Evolutionary conservation across 2,113 vertebrate genomes (phyloP).

Genomic region (Hassar affinis): DNA sequence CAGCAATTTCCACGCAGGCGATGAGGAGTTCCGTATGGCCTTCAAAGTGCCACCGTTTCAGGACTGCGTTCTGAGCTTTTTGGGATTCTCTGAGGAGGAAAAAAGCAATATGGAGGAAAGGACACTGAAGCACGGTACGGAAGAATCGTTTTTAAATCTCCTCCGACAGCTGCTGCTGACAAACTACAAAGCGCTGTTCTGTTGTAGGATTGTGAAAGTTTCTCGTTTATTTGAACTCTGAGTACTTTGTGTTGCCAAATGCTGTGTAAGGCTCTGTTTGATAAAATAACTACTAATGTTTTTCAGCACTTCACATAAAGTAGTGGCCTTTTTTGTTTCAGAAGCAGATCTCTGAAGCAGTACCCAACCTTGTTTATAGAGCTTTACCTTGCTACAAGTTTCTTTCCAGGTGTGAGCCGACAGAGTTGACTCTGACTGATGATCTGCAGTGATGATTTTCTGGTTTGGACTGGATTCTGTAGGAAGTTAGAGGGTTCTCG

Average conservation of each 20-base stretch:
- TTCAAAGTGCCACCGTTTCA: constrained; percentile 97
- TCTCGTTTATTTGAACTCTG: not conserved
- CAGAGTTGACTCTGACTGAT: not conserved
- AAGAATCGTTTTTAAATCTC: not conserved
- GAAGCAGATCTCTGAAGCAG: constrained; percentile 11
- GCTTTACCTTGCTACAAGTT: not conserved
- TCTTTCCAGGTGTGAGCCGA: not conserved
- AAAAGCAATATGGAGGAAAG: constrained; percentile 95
- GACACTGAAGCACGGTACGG: constrained; percentile 91
- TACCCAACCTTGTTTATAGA: not conserved
- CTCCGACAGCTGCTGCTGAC: not conserved
- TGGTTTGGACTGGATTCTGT: not conserved
- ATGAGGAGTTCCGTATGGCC: constrained; percentile 84
- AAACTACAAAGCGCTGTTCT: not conserved
- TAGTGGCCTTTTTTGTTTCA: not conserved
- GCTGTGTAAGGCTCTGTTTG: not conserved
- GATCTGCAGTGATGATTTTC: not conserved
- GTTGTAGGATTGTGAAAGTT: not conserved
- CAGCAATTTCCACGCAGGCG: constrained; percentile 83
- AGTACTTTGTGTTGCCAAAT: not conserved
- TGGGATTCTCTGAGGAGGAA: constrained; percentile 94
- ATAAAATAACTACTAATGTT: not conserved
- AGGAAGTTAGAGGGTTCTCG: not conserved
- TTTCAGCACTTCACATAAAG: not conserved
- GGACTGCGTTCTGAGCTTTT: constrained; percentile 90